These are phyloP conservation scores for Malurus leucopterus DNA, from an alignment of 2,797 vertebrate genomes.

Conservation along the genomic window DNA sequence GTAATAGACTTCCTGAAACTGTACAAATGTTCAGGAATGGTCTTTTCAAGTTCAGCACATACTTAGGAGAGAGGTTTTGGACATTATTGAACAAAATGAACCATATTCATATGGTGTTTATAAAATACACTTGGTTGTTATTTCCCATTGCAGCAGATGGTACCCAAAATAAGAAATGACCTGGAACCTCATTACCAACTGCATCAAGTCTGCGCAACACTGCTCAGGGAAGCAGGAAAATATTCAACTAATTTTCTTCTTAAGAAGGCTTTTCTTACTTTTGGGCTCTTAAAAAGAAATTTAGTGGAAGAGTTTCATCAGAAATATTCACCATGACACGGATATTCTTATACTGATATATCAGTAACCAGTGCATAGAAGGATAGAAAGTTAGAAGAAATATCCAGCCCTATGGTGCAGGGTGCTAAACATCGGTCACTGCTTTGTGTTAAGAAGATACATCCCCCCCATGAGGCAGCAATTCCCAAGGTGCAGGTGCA, in stretches of 20 bases:
- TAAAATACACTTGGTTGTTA: constrained; percentile 32
- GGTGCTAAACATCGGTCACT: not conserved
- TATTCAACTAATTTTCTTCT: not conserved
- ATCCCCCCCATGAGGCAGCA: not conserved
- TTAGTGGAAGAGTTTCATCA: not conserved
- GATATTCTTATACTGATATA: no score
- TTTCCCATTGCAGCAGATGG: constrained; percentile 46
- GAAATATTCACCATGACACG: not conserved
- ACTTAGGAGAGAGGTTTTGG: not conserved
- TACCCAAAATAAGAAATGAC: constrained; percentile 52
- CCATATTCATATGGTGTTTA: constrained; percentile 19
- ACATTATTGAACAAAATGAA: constrained; percentile 10
- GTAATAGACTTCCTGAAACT: constrained; percentile 22
- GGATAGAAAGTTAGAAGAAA: not conserved
- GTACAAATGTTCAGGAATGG: not conserved
- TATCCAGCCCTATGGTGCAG: not conserved
- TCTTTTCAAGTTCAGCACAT: constrained; percentile 24
- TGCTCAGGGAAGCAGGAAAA: not conserved
- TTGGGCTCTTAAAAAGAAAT: not conserved
- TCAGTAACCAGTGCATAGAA: not conserved
- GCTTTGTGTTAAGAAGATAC: not conserved
- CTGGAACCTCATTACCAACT: constrained; percentile 38
- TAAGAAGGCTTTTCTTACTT: not conserved
- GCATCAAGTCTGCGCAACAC: not conserved
- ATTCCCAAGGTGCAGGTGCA: fast-evolving